Evolutionary conservation across 1,140 invertebrate genomes (phyloP), one percentile per base, ranked within the genome.

Genomic region (Portunus trituberculatus): DNA sequence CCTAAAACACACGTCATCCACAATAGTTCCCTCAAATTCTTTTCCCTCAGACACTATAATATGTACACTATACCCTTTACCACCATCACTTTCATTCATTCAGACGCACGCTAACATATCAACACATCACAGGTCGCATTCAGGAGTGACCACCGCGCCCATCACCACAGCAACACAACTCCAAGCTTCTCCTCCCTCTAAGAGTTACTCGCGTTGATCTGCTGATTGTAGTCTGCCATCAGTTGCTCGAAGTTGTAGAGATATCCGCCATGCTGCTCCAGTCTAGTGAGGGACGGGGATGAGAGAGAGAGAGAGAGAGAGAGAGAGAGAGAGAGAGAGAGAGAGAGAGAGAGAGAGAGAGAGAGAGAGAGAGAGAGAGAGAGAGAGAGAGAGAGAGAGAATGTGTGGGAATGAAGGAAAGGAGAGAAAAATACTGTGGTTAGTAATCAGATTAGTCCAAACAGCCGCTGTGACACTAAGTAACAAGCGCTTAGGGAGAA

Each of bases 181-280:
- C 59, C 46, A 4, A 31, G 59, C 31, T 76, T 93, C 88, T 67
- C 52, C 16, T 93, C 31, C 20, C 16, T 82, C 88, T 94, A 94
- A 83, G 93, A 91, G 67, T 95, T 95, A 12, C 92, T 93, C 8
- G 95, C 95, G 82, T 93, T 84, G 59, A 95, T 93, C 92, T 94
- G 95, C 31, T 92, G 93, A 91, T 94, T 94, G 94, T 95, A 96
- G 92, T 95, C 96, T 45, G 95, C 95, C 94, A 96, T 93, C n/a
- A 96, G 82, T 25, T 96, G 92, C 29, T 96, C 96, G 32, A 95
- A 87, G 95, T 96, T 96, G 93, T 96, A 96, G 39, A 96, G 92
- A 39, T 94, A 96, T 0, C 96, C 96, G 3, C 96, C 95, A 93
- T 96, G 95, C 87, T 96, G 96, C 32, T 93, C 92, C 82, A 93